Evolutionary conservation across 2,888 invertebrate species (phyloP), one percentile per base, ranked within the genome.

Genomic region (Elysia crispata): DNA sequence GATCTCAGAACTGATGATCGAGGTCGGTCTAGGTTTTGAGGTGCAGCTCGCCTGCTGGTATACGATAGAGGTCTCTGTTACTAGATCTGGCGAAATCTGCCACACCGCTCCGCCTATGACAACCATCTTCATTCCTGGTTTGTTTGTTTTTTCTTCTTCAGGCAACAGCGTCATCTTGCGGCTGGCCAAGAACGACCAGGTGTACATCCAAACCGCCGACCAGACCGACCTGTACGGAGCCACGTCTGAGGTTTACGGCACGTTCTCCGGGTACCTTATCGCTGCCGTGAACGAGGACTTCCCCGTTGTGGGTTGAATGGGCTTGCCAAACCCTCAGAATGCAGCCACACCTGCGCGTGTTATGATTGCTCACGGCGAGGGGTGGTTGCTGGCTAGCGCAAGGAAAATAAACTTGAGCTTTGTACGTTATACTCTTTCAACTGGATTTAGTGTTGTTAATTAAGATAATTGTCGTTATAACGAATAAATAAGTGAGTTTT

Each of bases 251-350:
- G 82, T 88, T 18, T 88, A 88, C 79, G 83, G 84, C 18, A 86
- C 87, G 1, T 88, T 87, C 79, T 86, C 86, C 8, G 87, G 87
- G 0, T 88, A 87, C 70, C 81, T 87, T 64, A 77, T 87, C 20
- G 82, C 86, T 3, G 82, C 85, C 0, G 81, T 86, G 15, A 85
- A 78, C 67, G 85, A 85, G 60, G 88, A 88, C 74, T 80, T 83
- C 31, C 84, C 85, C 0, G 78, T 79, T 0, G 80, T 83, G 30
- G 86, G 86, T 31, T 76, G 64, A 62, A 33, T 25, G 41, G 41
- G 41, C n/a, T n/a, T n/a, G n/a, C n/a, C n/a, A n/a, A n/a, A n/a
- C n/a, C n/a, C n/a, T n/a, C n/a, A 25, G 5, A 28, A 3, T 3
- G 6, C 30, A 8, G 20, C 23, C 64, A 8, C 23, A 11, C 11